Conservation (phyloP, 2,113 vertebrate genomes). For the Nansenia antarctica region DNA sequence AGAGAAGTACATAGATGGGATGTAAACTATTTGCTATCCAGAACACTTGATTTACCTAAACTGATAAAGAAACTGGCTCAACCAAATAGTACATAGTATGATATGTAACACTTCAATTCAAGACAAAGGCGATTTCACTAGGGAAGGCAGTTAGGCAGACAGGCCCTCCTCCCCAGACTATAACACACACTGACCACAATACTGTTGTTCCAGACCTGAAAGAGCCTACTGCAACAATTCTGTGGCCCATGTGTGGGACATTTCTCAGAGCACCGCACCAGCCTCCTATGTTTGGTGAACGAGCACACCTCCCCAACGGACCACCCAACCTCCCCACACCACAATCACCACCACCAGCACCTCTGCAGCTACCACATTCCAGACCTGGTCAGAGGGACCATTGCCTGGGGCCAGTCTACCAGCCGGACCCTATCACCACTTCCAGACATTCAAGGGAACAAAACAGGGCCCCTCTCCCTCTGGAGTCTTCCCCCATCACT, state of each 20-base stretch:
- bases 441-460: constrained; percentile 42
- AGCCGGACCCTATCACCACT: constrained; percentile 35
- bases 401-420: constrained; percentile 55
- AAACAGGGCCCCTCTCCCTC: constrained; percentile 15
- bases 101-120: neutral
- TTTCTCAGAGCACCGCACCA: constrained; percentile 59
- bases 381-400: constrained; percentile 26
- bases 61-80: constrained; percentile 4
- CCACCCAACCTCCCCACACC: constrained; percentile 23
- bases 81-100: no score
- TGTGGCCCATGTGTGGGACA: constrained; percentile 53
- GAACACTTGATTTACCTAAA: neutral
- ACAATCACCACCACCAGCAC: constrained; percentile 7
- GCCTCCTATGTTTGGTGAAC: constrained; percentile 51
- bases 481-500: constrained; percentile 22
- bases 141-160: neutral
- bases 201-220: constrained; percentile 52
- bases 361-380: constrained; percentile 18
- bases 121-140: constrained; percentile 3
- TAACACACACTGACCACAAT: neutral
- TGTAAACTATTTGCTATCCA: no score
- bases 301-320: constrained; percentile 47
- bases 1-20: no score
- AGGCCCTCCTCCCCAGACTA: constrained; percentile 30
- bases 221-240: constrained; percentile 59